Conservation (phyloP, 2,888 invertebrate species). For the Disparrhopalites patrizii region DNA sequence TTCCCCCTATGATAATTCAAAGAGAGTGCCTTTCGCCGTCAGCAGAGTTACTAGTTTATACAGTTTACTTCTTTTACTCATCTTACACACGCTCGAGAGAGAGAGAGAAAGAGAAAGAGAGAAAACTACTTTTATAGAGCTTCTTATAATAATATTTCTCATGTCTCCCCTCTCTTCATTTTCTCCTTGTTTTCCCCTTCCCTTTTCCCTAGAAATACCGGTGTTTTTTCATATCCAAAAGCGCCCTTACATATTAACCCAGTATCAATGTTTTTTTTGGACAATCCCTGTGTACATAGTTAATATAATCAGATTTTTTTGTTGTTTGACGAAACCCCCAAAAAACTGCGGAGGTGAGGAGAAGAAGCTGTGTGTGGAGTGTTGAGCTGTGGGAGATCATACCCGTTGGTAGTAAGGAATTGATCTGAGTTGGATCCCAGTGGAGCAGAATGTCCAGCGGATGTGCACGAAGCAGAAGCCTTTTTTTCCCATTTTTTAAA, state of each 20-base stretch:
- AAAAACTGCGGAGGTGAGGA: conserved; percentile 4
- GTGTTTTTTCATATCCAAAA: no score
- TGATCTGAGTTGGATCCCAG: conserved; percentile 13
- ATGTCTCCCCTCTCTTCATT: background rate
- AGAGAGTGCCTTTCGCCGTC: conserved; percentile 27
- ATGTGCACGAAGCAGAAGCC: background rate
- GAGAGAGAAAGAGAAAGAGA: no score
- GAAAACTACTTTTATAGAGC: no score
- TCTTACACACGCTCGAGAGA: conserved; percentile 27
- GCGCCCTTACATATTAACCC: no score
- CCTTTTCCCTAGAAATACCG: no score
- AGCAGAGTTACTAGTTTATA: conserved; percentile 29
- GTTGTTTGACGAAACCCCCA: no score
- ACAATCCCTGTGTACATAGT: background rate
- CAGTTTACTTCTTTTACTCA: conserved; percentile 28
- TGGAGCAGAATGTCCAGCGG: background rate
- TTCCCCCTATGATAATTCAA: conserved; percentile 20
- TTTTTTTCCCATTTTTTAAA: background rate
- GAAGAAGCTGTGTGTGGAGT: background rate
- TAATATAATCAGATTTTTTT: no score
- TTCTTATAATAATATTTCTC: no score
- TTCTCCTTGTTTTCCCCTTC: background rate
- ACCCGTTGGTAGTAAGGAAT: conserved; percentile 25
- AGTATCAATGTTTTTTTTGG: conserved; percentile 1
- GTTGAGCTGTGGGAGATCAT: conserved; percentile 17